Evolutionary conservation across 1,140 invertebrate species (phyloP).

Genomic region (Holcopasites calliopsidis): DNA sequence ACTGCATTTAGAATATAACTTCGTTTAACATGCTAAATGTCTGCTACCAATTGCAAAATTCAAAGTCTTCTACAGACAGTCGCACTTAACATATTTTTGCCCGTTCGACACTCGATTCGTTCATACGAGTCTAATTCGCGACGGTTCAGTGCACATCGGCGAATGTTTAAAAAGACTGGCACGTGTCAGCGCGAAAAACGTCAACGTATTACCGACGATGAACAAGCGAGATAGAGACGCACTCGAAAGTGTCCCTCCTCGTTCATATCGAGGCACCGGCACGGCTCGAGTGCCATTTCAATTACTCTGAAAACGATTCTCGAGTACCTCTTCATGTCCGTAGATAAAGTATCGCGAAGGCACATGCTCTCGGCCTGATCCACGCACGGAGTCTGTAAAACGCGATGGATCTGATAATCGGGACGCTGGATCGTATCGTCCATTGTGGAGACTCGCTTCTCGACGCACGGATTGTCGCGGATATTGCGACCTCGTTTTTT

Average conservation of each 20-base stretch:
- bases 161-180: neutral
- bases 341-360: conserved; percentile 59
- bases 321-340: conserved; percentile 57
- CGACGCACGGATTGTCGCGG: conserved; percentile 14
- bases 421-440: conserved; percentile 21
- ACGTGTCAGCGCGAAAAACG: conserved; percentile 38
- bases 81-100: no score
- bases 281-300: conserved; percentile 58
- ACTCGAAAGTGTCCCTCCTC: conserved; percentile 42
- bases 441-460: neutral
- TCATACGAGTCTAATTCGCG: neutral
- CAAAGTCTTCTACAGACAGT: no score
- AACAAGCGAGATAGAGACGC: conserved; percentile 19
- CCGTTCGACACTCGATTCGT: no score
- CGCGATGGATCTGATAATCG: conserved; percentile 47
- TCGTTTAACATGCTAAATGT: no score
- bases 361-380: conserved; percentile 46
- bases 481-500: conserved; percentile 5
- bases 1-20: no score
- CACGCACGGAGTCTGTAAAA: conserved; percentile 37
- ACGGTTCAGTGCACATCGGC: neutral
- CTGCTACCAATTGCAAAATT: no score
- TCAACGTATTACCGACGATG: conserved; percentile 22
- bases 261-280: conserved; percentile 48
- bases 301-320: conserved; percentile 62